phyloP scores from a whole-genome alignment of 2,113 vertebrate species.

The Rallus limicola region DNA sequence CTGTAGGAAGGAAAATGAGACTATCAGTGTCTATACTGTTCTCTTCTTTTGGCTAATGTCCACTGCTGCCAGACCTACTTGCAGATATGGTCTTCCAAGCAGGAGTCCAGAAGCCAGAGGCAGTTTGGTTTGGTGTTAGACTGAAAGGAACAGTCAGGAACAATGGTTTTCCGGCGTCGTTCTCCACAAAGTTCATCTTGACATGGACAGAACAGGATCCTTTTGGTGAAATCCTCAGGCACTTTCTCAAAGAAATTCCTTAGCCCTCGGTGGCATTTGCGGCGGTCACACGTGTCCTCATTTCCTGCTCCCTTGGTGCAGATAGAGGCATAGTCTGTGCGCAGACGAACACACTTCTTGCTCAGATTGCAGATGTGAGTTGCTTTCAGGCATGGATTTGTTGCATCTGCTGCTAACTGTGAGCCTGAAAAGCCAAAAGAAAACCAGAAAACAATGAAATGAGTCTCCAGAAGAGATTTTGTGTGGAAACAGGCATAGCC shows the following conservation, averaged over 20 bases:
- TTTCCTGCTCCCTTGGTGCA: constrained; percentile 82
- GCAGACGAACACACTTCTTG: constrained; percentile 88
- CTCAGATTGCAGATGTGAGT: constrained; percentile 88
- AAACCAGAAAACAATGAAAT: neutral
- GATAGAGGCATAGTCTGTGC: constrained; percentile 87
- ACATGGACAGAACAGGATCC: constrained; percentile 94
- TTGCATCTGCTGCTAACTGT: constrained; percentile 25
- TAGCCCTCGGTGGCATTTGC: constrained; percentile 87
- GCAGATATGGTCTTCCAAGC: constrained; percentile 88
- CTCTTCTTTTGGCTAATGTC: neutral
- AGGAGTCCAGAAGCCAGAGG: constrained; percentile 84
- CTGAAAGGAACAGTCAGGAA: constrained; percentile 91
- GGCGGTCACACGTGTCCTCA: constrained; percentile 82
- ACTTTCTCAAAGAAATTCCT: constrained; percentile 92
- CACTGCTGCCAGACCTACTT: constrained; percentile 77
- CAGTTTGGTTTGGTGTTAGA: constrained; percentile 82
- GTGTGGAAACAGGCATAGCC: neutral
- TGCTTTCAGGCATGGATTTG: constrained; percentile 90
- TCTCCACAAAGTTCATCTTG: constrained; percentile 88
- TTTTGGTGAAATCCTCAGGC: constrained; percentile 84
- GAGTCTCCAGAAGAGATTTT: neutral
- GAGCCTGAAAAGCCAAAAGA: constrained; percentile 46
- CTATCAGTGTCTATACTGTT: constrained; percentile 4
- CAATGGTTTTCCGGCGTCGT: constrained; percentile 91
- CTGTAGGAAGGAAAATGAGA: constrained; percentile 69